Conservation (phyloP, 2,888 invertebrate genomes). For the Hydropsyche betteni region DNA sequence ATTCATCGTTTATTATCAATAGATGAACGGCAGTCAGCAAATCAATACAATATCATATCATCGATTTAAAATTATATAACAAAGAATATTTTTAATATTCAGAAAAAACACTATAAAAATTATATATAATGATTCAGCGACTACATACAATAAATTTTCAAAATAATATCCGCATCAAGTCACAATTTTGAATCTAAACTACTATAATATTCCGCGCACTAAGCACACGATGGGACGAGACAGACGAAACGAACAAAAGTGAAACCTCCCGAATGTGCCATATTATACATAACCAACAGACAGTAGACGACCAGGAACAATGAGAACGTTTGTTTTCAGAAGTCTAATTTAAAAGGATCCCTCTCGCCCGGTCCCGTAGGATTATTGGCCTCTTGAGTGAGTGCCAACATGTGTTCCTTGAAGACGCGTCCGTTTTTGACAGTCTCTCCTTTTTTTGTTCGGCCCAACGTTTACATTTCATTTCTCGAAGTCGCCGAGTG, state of each 20-base stretch:
- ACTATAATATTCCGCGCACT: too few relatives aligned
- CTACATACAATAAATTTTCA: too few relatives aligned
- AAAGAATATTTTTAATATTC: too few relatives aligned
- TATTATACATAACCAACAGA: conserved; percentile 8
- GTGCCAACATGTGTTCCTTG: conserved; percentile 40
- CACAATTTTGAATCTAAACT: too few relatives aligned
- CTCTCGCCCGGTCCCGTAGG: conserved; percentile 6
- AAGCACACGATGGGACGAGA: background rate
- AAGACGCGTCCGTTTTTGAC: background rate
- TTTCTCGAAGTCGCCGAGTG: conserved; percentile 22
- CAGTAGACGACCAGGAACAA: conserved; percentile 29
- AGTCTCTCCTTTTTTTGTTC: background rate
- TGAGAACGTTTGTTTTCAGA: conserved; percentile 39
- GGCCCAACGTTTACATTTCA: background rate
- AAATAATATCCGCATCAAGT: too few relatives aligned
- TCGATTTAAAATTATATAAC: too few relatives aligned
- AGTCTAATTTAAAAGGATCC: conserved; percentile 43
- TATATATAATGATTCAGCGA: too few relatives aligned
- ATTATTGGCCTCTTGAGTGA: conserved; percentile 40
- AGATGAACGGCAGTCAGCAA: too few relatives aligned
- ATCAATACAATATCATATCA: too few relatives aligned
- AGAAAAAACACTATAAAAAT: too few relatives aligned
- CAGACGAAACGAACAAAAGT: conserved; percentile 4
- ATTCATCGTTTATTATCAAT: too few relatives aligned
- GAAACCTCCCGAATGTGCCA: background rate